Base-by-base conservation (phyloP, 1,140 invertebrate genomes). In the Stenopsyche tienmushanensis region DNA sequence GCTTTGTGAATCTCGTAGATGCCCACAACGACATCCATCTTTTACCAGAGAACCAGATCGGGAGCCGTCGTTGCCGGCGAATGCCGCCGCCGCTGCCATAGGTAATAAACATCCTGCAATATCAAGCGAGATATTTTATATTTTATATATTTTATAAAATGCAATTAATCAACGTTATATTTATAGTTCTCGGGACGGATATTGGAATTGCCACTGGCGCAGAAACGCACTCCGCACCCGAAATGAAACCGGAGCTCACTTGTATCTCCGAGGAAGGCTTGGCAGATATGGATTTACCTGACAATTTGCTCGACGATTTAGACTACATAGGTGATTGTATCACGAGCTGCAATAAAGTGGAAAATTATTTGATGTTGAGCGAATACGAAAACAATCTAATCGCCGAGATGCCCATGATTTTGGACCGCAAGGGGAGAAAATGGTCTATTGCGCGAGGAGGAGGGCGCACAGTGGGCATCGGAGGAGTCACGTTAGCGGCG, bases 191-290 rank as follows among this genome's bases (percentile, higher is more conserved):
- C 73, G 82, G 83, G 65, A 77, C 82, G 60, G 83, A 84, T 70
- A 67, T 83, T 68, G 78, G 79, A 34, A 77, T 76, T 10, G 75
- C 78, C 24, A 68, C 66, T 75, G 79, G 57, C 75, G 76, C 58
- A 70, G 79, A 26, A 76, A 77, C 39, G 76, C 79, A 5, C 75
- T 71, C 78, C n/a, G 76, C 78, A 2, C 72, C 76, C 18, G 76
- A 77, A 71, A 72, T 77, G 50, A 78, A 88, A 67, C 87, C 87
- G 0, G 91, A 93, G 75, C 80, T 93, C 41, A 94, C 91, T 1
- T 93, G 91, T 74, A 94, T 94, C 71, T 92, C 90, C 3, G 92
- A 94, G 74, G 91, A 93, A 73, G 90, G 90, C 34, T 89, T 92
- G 23, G 88, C 90, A 1, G 90, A 92, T 72, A 88, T 92, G 82